phyloP scores from a whole-genome alignment of 2,113 vertebrate genomes.

The Aythya baeri region DNA sequence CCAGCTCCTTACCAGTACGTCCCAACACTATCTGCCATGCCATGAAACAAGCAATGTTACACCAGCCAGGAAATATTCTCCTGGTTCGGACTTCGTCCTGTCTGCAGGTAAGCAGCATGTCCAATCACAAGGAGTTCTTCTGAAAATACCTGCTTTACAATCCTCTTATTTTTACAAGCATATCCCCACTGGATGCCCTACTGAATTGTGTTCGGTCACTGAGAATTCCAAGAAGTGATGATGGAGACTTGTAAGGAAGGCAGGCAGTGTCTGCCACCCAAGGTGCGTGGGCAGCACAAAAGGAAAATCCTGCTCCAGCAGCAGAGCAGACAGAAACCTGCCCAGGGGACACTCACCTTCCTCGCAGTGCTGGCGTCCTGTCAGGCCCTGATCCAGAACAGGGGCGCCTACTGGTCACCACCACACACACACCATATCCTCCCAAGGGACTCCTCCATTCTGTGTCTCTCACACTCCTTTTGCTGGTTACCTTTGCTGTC shows the following conservation, averaged over 20 bases:
- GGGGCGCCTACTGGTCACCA: background rate
- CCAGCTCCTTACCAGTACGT: background rate
- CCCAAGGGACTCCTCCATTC: background rate
- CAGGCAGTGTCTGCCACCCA: background rate
- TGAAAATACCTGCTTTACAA: background rate
- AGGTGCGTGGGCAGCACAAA: background rate
- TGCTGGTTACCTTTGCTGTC: background rate
- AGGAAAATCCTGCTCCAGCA: background rate
- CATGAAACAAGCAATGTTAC: background rate
- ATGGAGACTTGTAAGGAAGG: no score
- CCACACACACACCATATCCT: background rate
- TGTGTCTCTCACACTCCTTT: background rate
- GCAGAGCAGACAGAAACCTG: background rate
- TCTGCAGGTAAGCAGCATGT: background rate
- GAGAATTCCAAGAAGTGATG: background rate
- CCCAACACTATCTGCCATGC: background rate
- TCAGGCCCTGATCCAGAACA: background rate
- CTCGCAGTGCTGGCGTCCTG: background rate
- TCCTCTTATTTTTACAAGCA: background rate
- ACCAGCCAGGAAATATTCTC: background rate
- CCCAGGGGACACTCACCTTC: rapidly evolving
- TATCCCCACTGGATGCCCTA: background rate
- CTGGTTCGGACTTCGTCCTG: background rate
- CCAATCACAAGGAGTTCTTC: background rate
- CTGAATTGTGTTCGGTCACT: background rate